A percentile compares a stretch with the other conserved stretches of the same genome.
Conservation (phyloP, 2,113 vertebrate species). For the Penelope pileata region DNA sequence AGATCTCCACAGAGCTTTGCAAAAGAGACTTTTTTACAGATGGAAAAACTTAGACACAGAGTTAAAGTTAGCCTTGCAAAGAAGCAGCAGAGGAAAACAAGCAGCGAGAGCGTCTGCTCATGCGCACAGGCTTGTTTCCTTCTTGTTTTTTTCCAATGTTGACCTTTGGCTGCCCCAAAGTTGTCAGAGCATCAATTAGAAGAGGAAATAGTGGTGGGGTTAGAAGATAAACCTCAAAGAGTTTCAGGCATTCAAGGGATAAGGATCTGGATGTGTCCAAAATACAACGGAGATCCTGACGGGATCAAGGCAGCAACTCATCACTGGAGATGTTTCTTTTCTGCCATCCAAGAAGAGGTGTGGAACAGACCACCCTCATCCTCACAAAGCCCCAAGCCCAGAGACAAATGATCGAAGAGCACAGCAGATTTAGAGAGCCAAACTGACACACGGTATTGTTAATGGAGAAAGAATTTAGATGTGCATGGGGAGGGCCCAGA, state of each 20-base stretch:
- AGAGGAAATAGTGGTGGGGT: not conserved
- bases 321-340: not conserved
- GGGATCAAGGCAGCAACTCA: not conserved
- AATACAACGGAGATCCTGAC: not conserved
- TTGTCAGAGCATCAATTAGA: not conserved
- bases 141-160: not conserved
- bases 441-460: rapidly evolving
- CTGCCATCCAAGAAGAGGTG: not conserved
- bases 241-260: not conserved
- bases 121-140: not conserved
- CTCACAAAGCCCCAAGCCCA: not conserved
- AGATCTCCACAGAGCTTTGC: not conserved
- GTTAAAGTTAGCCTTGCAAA: conserved; percentile 35
- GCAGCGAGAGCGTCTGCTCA: conserved; percentile 27
- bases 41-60: conserved; percentile 48
- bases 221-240: not conserved
- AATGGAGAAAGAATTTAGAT: not conserved
- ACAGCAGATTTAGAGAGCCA: not conserved
- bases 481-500: not conserved
- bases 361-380: not conserved
- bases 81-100: conserved; percentile 4
- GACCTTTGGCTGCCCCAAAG: conserved; percentile 21
- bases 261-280: not conserved
- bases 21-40: conserved; percentile 40
- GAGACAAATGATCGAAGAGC: not conserved